These are phyloP conservation scores for Noctua janthe DNA, from an alignment of 2,888 invertebrate genomes.

Conservation along the genomic window DNA sequence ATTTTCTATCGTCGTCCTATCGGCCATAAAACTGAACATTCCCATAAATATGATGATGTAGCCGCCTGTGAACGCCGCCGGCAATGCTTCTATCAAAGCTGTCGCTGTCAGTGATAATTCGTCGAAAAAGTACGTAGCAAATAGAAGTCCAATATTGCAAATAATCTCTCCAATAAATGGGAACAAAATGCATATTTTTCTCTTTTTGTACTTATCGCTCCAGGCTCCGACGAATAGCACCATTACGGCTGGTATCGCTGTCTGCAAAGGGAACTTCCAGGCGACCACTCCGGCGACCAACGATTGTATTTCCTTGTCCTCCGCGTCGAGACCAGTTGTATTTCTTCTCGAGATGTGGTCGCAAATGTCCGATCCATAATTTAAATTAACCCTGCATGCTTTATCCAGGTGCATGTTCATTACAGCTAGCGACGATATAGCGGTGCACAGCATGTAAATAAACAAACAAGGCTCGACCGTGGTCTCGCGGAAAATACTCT, in stretches of 20 bases:
- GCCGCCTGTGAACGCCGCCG: conserved; percentile 91
- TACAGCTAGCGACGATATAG: conserved; percentile 91
- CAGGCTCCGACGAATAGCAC: conserved; percentile 91
- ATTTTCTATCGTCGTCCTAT: conserved; percentile 90
- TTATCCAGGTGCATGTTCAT: conserved; percentile 91
- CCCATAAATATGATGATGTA: conserved; percentile 91
- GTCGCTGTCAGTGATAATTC: conserved; percentile 88
- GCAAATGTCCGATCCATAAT: conserved; percentile 89
- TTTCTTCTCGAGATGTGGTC: conserved; percentile 86
- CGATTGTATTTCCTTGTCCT: conserved; percentile 85
- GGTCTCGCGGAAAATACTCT: conserved; percentile 80
- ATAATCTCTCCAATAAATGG: conserved; percentile 90
- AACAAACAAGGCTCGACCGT: conserved; percentile 93
- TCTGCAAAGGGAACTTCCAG: conserved; percentile 91
- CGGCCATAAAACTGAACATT: conserved; percentile 91
- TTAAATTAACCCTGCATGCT: conserved; percentile 89
- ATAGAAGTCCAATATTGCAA: conserved; percentile 87
- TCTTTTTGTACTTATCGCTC: conserved; percentile 91
- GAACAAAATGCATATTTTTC: conserved; percentile 91
- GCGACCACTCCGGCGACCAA: conserved; percentile 89
- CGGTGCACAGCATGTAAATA: conserved; percentile 92
- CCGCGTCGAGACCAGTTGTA: conserved; percentile 83
- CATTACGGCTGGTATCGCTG: conserved; percentile 90
- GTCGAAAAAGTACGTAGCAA: conserved; percentile 90
- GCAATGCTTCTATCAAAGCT: conserved; percentile 89